phyloP scores from a whole-genome alignment of 2,888 invertebrate genomes.

The Geophilus truncorum region DNA sequence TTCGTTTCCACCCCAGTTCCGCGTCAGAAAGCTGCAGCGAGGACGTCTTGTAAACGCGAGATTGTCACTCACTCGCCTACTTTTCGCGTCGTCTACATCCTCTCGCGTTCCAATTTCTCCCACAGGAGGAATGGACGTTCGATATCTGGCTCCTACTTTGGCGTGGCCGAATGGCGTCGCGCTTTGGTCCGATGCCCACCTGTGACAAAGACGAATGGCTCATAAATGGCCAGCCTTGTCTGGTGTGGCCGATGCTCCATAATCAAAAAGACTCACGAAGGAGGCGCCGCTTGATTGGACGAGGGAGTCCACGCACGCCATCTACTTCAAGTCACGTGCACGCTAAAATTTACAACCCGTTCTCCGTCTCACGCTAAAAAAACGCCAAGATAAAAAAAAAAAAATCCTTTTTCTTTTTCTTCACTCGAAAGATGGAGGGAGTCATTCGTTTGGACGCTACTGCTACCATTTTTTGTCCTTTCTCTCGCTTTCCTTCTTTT shows the following conservation, averaged over 20 bases:
- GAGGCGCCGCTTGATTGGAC: constrained; percentile 3
- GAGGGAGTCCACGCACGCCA: constrained; percentile 7
- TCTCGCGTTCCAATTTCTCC: not conserved
- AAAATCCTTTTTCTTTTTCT: not conserved
- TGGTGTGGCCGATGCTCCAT: not conserved
- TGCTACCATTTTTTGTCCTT: not conserved
- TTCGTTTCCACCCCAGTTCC: constrained; percentile 1
- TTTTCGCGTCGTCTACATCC: not conserved
- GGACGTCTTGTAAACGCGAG: not conserved
- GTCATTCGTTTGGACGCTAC: constrained; percentile 14
- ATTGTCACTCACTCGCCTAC: constrained; percentile 1
- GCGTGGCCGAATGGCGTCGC: not conserved
- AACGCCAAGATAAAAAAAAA: not conserved
- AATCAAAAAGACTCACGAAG: constrained; percentile 12
- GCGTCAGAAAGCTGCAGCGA: not conserved
- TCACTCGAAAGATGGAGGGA: not conserved
- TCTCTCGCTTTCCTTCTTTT: not conserved
- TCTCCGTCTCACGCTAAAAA: not conserved
- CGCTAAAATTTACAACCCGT: constrained; percentile 6
- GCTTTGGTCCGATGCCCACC: constrained; percentile 14
- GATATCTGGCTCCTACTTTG: not conserved
- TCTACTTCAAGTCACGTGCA: constrained; percentile 5
- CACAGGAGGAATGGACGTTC: not conserved
- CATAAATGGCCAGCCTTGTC: constrained; percentile 15
- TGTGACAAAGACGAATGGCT: constrained; percentile 5